Evolutionary conservation across 1,140 invertebrate species (phyloP).

Genomic region (Aricia agestis): DNA sequence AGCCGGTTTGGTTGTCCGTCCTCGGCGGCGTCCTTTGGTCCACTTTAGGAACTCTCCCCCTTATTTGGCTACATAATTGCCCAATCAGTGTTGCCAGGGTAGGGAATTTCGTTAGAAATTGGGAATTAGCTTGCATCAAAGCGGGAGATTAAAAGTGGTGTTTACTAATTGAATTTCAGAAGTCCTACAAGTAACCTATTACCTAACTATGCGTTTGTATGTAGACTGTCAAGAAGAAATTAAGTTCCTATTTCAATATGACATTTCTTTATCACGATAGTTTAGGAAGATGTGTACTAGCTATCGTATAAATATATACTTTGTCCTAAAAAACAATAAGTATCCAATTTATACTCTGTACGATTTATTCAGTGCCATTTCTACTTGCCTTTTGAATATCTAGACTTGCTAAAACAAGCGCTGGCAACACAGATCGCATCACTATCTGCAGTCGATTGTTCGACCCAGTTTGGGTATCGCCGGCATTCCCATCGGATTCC

Average conservation of each 20-base stretch:
- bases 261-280: too few species aligned
- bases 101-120: background rate
- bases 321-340: too few species aligned
- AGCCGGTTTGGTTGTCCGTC: slow-evolving; percentile 54
- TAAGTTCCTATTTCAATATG: too few species aligned
- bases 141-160: background rate
- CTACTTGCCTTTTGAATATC: background rate
- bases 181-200: too few species aligned
- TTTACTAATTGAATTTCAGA: too few species aligned
- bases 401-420: background rate
- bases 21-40: slow-evolving; percentile 67
- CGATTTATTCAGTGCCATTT: too few species aligned
- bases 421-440: slow-evolving; percentile 49
- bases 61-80: slow-evolving; percentile 53
- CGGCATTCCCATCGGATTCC: slow-evolving; percentile 44
- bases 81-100: background rate
- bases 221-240: too few species aligned
- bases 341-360: too few species aligned
- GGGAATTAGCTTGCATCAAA: background rate
- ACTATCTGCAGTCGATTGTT: slow-evolving; percentile 57
- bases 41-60: slow-evolving; percentile 44
- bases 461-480: slow-evolving; percentile 59
- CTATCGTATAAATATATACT: too few species aligned
- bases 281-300: too few species aligned
- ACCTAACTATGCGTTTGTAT: too few species aligned